These are phyloP conservation scores for Cichlasoma orientale DNA, from an alignment of 2,797 vertebrate species.

Conservation along the genomic window DNA sequence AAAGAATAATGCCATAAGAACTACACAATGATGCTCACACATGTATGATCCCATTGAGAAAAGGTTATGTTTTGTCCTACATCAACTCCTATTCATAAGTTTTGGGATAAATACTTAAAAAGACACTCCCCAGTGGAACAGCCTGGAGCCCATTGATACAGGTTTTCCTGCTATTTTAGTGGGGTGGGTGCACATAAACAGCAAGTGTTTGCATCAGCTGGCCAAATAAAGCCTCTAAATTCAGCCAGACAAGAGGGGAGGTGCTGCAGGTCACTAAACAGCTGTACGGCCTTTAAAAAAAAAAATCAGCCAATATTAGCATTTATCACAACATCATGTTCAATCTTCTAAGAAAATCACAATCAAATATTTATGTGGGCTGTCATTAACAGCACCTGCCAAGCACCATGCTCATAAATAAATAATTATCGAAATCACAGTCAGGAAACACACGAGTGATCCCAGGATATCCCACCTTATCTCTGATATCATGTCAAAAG, in stretches of 20 bases:
- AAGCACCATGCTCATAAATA: conserved; percentile 47
- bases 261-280: conserved; percentile 8
- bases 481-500: not conserved
- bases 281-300: not conserved
- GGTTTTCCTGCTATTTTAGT: conserved; percentile 27
- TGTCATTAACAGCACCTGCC: conserved; percentile 59
- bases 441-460: not conserved
- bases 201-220: conserved; percentile 66
- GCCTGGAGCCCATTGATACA: not conserved
- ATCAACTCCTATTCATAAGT: not conserved
- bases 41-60: not conserved
- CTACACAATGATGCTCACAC: too few species aligned
- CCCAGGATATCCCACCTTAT: not conserved
- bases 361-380: conserved; percentile 65
- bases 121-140: not conserved
- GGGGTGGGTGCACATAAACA: conserved; percentile 45
- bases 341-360: conserved; percentile 5
- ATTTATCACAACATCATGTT: not conserved
- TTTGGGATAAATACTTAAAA: not conserved
- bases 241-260: conserved; percentile 39
- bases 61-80: not conserved
- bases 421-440: conserved; percentile 31
- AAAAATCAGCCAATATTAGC: not conserved
- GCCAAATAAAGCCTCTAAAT: conserved; percentile 63
- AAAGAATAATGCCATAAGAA: not conserved